Evolutionary conservation across 2,888 invertebrate genomes (phyloP).

Genomic region (Calliscelio sp.): DNA sequence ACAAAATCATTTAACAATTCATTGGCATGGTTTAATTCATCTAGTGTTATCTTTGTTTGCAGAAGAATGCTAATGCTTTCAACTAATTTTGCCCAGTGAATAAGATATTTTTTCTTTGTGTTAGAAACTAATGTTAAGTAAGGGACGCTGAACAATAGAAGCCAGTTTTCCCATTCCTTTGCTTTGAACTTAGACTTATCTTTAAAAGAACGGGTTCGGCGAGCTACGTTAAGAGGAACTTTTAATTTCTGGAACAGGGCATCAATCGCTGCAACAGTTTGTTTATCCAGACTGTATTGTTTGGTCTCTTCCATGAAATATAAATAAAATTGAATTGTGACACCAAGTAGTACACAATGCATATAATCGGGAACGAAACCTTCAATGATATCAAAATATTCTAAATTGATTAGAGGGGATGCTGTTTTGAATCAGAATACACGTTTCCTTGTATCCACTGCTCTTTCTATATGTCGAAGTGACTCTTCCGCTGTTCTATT

Average conservation of each 20-base stretch:
- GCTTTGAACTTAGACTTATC: slow-evolving; percentile 55
- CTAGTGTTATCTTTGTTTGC: slow-evolving; percentile 22
- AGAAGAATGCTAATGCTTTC: slow-evolving; percentile 29
- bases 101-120: too few species aligned
- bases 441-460: neutral
- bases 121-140: slow-evolving; percentile 13
- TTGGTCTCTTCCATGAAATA: too few species aligned
- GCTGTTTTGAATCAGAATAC: neutral
- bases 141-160: slow-evolving; percentile 38
- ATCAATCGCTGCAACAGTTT: too few species aligned
- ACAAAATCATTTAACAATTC: slow-evolving; percentile 48
- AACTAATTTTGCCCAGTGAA: slow-evolving; percentile 47
- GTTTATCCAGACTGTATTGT: too few species aligned
- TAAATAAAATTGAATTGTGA: slow-evolving; percentile 59
- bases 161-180: slow-evolving; percentile 48
- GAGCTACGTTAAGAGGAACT: slow-evolving; percentile 26
- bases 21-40: slow-evolving; percentile 27
- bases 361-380: slow-evolving; percentile 71
- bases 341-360: slow-evolving; percentile 66
- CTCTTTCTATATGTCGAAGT: neutral
- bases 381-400: slow-evolving; percentile 68
- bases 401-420: slow-evolving; percentile 23
- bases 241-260: too few species aligned
- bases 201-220: slow-evolving; percentile 35
- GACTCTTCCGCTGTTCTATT: neutral